Percentiles rank a stretch among this genome's conserved stretches.
These are phyloP conservation scores for Rhynchonema sp. DNA, from an alignment of 2,888 invertebrate species.

Conservation along the genomic window DNA sequence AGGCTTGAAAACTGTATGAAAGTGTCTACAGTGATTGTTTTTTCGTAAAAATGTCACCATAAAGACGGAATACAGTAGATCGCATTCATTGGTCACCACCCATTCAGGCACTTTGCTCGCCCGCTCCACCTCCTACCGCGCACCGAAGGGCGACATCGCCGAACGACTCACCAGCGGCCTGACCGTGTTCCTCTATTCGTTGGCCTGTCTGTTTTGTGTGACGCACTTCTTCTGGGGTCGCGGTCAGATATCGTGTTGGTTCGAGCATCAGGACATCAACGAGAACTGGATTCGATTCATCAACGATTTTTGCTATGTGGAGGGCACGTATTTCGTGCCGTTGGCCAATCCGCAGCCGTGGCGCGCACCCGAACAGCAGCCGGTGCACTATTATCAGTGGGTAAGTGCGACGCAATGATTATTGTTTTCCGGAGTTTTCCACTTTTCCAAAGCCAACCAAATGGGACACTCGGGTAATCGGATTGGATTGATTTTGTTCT, in stretches of 20 bases:
- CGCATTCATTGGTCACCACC: too few species aligned
- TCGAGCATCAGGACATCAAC: conserved; percentile 1
- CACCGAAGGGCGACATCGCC: background rate
- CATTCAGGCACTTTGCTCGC: too few species aligned
- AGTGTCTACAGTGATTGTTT: too few species aligned
- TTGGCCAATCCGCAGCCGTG: background rate
- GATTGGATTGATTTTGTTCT: too few species aligned
- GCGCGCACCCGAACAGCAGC: background rate
- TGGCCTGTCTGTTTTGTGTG: background rate
- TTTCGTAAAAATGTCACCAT: too few species aligned
- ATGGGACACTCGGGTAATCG: too few species aligned
- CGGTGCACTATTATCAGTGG: background rate
- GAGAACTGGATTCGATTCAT: background rate
- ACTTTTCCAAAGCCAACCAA: too few species aligned
- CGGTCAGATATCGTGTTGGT: background rate
- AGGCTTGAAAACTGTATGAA: too few species aligned
- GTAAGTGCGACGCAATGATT: too few species aligned
- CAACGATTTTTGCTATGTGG: background rate
- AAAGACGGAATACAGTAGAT: too few species aligned
- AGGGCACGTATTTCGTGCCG: background rate
- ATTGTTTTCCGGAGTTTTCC: too few species aligned
- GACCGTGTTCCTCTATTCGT: background rate
- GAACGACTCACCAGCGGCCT: background rate
- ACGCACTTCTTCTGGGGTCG: conserved; percentile 1
- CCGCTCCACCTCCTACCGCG: background rate